A percentile compares a stretch with the other conserved stretches of the same genome.
Conservation (phyloP, 2,888 invertebrate genomes). For the Ernsta delagoae region DNA sequence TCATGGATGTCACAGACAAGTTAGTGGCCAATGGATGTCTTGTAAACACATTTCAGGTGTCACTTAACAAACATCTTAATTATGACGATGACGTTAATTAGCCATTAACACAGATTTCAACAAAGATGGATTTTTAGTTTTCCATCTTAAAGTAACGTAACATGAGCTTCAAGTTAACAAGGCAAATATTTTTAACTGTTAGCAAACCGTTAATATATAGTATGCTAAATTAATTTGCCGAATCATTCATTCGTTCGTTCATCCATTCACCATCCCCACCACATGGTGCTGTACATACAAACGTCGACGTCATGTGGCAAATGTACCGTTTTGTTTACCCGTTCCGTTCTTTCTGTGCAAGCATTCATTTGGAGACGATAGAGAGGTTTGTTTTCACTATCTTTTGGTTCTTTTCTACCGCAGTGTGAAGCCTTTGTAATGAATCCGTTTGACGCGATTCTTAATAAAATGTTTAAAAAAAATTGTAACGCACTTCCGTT, state of each 20-base stretch:
- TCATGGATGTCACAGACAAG: too few relatives aligned
- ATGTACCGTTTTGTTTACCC: slow-evolving; percentile 26
- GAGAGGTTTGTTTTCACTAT: slow-evolving; percentile 79
- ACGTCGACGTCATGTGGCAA: slow-evolving; percentile 26
- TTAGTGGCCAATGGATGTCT: too few relatives aligned
- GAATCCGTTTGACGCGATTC: background rate
- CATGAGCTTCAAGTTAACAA: too few relatives aligned
- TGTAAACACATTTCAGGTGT: too few relatives aligned
- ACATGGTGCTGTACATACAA: slow-evolving; percentile 33
- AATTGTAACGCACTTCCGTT: too few relatives aligned
- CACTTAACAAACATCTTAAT: too few relatives aligned
- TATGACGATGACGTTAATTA: too few relatives aligned
- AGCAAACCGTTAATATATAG: background rate
- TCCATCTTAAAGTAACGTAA: too few relatives aligned
- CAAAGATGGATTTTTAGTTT: too few relatives aligned
- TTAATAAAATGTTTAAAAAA: background rate
- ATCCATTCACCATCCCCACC: slow-evolving; percentile 17
- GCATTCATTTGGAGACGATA: slow-evolving; percentile 86
- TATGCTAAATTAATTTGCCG: slow-evolving; percentile 9
- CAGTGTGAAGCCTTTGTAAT: slow-evolving; percentile 1
- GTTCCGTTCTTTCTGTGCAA: slow-evolving; percentile 69
- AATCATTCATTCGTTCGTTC: background rate
- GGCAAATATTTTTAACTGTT: background rate
- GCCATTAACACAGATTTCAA: too few relatives aligned
- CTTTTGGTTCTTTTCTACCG: slow-evolving; percentile 44